Conservation (phyloP, 2,888 invertebrate species). For the Harpagoxenus sublaevis region DNA sequence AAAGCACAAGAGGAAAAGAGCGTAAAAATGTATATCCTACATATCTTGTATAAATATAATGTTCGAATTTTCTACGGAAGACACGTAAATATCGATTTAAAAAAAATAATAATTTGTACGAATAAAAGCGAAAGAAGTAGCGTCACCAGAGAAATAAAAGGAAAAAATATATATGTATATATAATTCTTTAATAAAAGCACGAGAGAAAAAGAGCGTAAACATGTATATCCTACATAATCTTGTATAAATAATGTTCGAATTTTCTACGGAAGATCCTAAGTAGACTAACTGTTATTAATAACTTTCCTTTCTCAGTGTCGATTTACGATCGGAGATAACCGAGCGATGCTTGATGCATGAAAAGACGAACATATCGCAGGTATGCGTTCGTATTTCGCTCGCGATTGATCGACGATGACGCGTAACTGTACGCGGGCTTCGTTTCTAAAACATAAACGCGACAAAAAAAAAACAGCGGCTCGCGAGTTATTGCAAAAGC, state of each 20-base stretch:
- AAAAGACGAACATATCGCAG: not conserved
- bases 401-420: slow-evolving; percentile 21
- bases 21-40: not conserved
- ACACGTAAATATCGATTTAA: not conserved
- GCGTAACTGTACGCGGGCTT: not conserved
- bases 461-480: not conserved
- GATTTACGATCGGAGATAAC: not conserved
- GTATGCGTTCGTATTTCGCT: not conserved
- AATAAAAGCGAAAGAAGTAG: not conserved
- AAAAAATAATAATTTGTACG: not conserved
- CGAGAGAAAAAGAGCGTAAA: not conserved
- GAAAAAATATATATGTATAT: too few relatives aligned
- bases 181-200: too few relatives aligned
- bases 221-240: not conserved
- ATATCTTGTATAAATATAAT: not conserved
- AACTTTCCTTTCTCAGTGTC: not conserved
- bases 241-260: not conserved
- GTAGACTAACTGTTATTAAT: not conserved
- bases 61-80: not conserved
- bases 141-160: not conserved
- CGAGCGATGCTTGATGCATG: not conserved
- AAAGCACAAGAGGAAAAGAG: not conserved
- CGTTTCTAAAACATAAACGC: not conserved
- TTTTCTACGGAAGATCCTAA: not conserved
- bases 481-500: slow-evolving; percentile 21